A percentile compares a stretch with the other conserved stretches of the same genome.
Evolutionary conservation across 2,113 vertebrate species (phyloP).

Genomic region (Salvelinus sp.): DNA sequence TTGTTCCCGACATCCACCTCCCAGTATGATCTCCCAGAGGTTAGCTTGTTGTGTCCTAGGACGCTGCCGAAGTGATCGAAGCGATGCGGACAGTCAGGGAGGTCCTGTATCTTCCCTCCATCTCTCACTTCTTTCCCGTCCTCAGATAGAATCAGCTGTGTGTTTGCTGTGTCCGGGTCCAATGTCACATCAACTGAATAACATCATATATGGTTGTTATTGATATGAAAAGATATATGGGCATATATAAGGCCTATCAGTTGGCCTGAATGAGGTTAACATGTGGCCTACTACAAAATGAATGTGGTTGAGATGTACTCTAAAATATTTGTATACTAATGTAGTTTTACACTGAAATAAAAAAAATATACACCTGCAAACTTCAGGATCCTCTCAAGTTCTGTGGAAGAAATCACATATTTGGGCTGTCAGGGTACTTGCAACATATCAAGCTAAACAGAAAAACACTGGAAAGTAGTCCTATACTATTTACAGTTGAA

Average conservation of each 20-base stretch:
- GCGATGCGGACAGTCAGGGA: slow-evolving; percentile 19
- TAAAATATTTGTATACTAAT: not conserved
- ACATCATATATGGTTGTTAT: not conserved
- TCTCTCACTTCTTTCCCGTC: slow-evolving; percentile 55
- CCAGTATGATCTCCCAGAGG: slow-evolving; percentile 62
- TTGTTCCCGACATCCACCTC: slow-evolving; percentile 66
- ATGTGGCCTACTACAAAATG: not conserved
- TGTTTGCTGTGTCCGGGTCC: slow-evolving; percentile 57
- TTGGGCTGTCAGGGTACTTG: not conserved
- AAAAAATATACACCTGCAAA: slow-evolving; percentile 50
- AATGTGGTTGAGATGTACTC: not conserved
- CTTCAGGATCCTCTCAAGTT: slow-evolving; percentile 50
- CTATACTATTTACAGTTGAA: no score
- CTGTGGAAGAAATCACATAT: slow-evolving; percentile 31
- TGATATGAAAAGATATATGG: not conserved
- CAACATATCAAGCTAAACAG: no score
- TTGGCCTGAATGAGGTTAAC: not conserved
- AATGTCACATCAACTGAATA: slow-evolving; percentile 59
- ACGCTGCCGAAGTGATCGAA: slow-evolving; percentile 58
- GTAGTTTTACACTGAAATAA: not conserved
- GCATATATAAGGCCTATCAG: not conserved
- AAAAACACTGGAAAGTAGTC: no score
- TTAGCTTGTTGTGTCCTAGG: slow-evolving; percentile 48
- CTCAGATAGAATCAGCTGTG: slow-evolving; percentile 41
- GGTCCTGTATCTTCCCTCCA: slow-evolving; percentile 17